Conservation (phyloP, 2,113 vertebrate genomes). For the Pachyramphus minor region DNA sequence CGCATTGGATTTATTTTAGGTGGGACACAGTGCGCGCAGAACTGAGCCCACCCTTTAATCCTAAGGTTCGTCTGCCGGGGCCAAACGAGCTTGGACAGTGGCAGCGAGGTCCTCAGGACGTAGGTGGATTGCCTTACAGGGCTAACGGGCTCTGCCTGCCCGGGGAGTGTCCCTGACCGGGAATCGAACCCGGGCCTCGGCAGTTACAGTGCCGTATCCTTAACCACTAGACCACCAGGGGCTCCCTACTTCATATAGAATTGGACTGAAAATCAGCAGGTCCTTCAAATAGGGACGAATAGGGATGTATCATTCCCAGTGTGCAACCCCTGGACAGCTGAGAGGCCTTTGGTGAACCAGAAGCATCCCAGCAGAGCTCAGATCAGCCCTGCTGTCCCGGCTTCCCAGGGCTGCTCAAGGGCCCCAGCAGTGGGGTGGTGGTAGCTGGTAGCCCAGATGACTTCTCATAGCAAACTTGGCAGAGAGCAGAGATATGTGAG, state of each 20-base stretch:
- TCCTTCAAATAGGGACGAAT: neutral
- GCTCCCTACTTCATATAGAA: neutral
- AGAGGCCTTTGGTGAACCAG: neutral
- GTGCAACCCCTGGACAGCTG: neutral
- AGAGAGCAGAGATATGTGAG: neutral
- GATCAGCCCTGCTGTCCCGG: neutral
- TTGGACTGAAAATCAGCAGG: neutral
- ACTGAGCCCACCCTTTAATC: no score
- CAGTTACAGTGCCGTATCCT: no score
- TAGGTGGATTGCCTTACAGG: no score
- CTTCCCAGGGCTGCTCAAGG: neutral
- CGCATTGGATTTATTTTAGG: no score
- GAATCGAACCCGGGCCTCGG: no score
- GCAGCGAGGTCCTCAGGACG: no score
- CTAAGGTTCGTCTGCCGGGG: no score
- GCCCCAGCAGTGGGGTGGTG: neutral
- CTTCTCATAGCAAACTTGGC: neutral
- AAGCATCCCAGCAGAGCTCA: fast-evolving
- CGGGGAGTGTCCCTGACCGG: no score
- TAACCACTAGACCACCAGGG: no score
- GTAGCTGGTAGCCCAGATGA: neutral
- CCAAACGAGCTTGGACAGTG: no score
- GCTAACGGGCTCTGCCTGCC: no score
- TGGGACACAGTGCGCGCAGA: no score
- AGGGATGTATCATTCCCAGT: neutral